Base-by-base conservation (phyloP, 2,113 vertebrate species). In the Xenopus borealis region DNA sequence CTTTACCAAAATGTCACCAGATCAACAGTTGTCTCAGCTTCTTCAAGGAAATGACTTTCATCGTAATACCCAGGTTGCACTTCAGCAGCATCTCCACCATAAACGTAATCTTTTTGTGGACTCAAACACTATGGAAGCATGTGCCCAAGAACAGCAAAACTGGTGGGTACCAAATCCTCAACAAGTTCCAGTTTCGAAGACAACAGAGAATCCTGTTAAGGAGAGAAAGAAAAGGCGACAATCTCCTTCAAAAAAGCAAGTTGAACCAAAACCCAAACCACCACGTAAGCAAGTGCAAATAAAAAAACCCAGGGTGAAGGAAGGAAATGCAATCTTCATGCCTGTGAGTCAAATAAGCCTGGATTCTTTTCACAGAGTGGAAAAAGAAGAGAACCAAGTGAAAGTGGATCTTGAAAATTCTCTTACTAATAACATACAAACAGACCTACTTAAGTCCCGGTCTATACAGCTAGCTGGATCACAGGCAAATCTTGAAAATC, bases 71-170 rank as follows among this genome's bases (percentile, higher is more conserved):
- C 96, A 98, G 91, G 91, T 94, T 68, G 95, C 95, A 71, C 87
- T 99, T 78, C 97, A 99, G 84, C 96, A 98, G 72, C 96, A 97
- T 83, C 95, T 99, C 81, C 95, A 96, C 80, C 93, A 98, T 85
- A 96, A 94, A 81, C 94, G 97, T 78, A 95, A 92, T 82, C 96
- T 99, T 75, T 98, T 98, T 88, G 79, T 93, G 33, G 89, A 92
- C 80, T 88, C 89, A 70, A 81, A 64, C 46, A 78, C 73, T 0
- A 57, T 81, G 0, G 70, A 86, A n/a, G 66, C 84, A 72, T 75
- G 84, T 68, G 79, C 85, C 11, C 90, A 91, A 45, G 92, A 93
- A 27, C 86, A 89, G 64, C 88, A 88, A n/a, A 88, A 94, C 1
- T 83, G 92, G 87, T 98, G 96, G 96, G 87, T 92, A 12, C 85